Base-by-base conservation (phyloP, 1,140 invertebrate genomes). In the Diabrotica virgifera region DNA sequence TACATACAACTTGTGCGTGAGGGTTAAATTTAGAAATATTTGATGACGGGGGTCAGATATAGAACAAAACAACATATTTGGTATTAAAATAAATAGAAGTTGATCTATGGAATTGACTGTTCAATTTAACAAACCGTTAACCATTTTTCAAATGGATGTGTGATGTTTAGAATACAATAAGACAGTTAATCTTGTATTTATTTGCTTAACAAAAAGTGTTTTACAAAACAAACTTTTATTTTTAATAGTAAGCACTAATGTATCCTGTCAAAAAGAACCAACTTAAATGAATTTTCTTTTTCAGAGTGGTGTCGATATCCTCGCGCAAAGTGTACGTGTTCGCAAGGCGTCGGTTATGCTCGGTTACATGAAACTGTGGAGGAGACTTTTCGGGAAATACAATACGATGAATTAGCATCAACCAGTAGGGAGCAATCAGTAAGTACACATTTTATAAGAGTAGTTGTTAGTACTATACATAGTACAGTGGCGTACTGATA, bases 261-360 rank as follows among this genome's bases (percentile, higher is more conserved):
- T 50, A 50, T 50, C 7, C n/a, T 61, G 24, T 14, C 57, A 60
- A 50, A 63, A n/a, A n/a, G n/a, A n/a, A n/a, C n/a, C n/a, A n/a
- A n/a, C n/a, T n/a, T n/a, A n/a, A n/a, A n/a, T n/a, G n/a, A n/a
- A 57, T 62, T 59, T 70, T 40, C 65, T 61, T 51, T 71, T 74
- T 51, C 65, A 75, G 74, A 66, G 60, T 68, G 67, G 68, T 75
- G 74, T 59, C 69, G 68, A 24, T 75, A 73, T 67, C 74, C 74
- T 12, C 69, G 70, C 36, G 70, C 66, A 59, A 73, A 74, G 62
- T 75, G 74, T 66, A 68, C 63, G 8, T 75, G 74, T 65, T 37
- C 61, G 51, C 70, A 74, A 56, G 66, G 57, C 13, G 56, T 65
- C 11, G 66, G 67, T 46, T 75, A 75, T 53, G 67, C 73, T 37